Evolutionary conservation across 1,140 invertebrate genomes (phyloP).

Genomic region (Teleogryllus occipitalis): DNA sequence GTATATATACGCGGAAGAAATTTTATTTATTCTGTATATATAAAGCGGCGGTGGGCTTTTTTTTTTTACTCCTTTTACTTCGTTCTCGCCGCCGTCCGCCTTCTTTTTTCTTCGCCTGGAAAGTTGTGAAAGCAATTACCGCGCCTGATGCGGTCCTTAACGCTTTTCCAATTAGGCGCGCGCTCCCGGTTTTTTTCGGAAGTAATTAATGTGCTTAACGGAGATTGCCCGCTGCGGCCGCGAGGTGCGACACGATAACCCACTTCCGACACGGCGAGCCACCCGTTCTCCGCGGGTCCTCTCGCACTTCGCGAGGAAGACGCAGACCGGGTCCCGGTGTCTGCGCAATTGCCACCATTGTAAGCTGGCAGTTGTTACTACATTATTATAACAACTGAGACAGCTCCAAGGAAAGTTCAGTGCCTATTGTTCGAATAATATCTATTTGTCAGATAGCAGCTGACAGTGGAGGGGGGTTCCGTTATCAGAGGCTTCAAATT

Average conservation of each 20-base stretch:
- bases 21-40: background rate
- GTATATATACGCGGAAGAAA: background rate
- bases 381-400: too few species aligned
- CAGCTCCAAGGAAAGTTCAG: too few species aligned
- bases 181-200: background rate
- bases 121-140: slow-evolving; percentile 1
- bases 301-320: background rate
- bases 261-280: background rate
- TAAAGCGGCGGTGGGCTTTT: background rate
- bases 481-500: too few species aligned
- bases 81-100: background rate
- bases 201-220: slow-evolving; percentile 1
- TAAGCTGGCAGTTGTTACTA: too few species aligned
- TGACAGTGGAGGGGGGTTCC: too few species aligned
- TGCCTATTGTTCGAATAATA: too few species aligned
- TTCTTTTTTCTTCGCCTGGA: background rate
- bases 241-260: slow-evolving; percentile 2
- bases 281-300: too few species aligned
- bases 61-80: background rate
- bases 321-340: too few species aligned
- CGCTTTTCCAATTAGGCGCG: background rate
- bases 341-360: too few species aligned
- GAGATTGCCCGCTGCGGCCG: background rate
- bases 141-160: background rate
- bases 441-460: too few species aligned